A percentile compares a stretch with the other conserved stretches of the same genome.
Conservation (phyloP, 2,888 invertebrate species). For the Himalopsyche japonica region DNA sequence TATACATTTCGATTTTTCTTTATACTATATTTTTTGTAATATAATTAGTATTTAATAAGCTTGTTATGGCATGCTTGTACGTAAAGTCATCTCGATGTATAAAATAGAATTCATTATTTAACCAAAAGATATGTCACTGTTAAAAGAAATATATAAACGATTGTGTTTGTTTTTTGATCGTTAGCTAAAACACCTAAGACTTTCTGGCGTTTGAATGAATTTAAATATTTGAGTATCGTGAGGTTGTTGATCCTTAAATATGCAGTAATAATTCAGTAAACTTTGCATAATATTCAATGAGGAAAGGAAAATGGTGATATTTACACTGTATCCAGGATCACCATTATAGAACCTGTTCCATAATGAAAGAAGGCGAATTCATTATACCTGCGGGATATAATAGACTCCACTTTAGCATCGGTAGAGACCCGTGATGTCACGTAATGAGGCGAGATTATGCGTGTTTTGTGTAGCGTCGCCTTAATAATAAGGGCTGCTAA, state of each 20-base stretch:
- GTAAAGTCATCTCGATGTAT: too few relatives aligned
- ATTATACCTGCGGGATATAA: not conserved
- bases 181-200: too few relatives aligned
- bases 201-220: too few relatives aligned
- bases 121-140: too few relatives aligned
- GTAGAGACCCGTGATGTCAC: constrained; percentile 8
- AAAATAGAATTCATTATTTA: too few relatives aligned
- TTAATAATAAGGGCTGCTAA: constrained; percentile 38
- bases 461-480: constrained; percentile 26
- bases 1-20: too few relatives aligned
- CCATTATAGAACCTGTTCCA: not conserved
- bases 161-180: too few relatives aligned
- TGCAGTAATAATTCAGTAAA: not conserved
- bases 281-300: not conserved
- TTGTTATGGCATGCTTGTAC: too few relatives aligned
- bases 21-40: too few relatives aligned
- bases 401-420: not conserved
- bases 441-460: constrained; percentile 37
- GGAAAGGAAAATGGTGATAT: not conserved
- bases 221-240: not conserved
- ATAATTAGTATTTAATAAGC: too few relatives aligned
- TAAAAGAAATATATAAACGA: too few relatives aligned
- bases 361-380: not conserved
- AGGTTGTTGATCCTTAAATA: not conserved
- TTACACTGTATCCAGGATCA: not conserved